phyloP scores from a whole-genome alignment of 2,888 invertebrate genomes.

The Synanthedon vespiformis region DNA sequence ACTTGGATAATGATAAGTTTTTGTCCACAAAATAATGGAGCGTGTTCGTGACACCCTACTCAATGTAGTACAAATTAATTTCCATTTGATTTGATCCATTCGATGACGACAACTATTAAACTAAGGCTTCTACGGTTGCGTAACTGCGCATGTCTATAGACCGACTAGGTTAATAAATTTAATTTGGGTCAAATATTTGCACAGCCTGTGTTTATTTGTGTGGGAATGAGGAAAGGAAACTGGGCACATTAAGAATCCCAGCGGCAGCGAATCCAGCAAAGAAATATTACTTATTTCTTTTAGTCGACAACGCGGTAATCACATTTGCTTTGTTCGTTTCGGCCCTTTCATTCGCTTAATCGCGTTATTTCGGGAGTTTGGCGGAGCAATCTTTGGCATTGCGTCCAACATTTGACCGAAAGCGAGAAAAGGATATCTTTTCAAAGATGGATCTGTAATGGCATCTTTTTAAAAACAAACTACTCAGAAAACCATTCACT shows the following conservation, averaged over 20 bases:
- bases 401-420: conserved; percentile 15
- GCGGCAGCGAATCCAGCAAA: conserved; percentile 32
- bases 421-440: conserved; percentile 10
- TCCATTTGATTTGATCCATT: no score
- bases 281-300: conserved; percentile 66
- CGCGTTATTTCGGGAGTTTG: conserved; percentile 62
- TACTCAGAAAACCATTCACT: no score
- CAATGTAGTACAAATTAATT: no score
- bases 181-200: neutral
- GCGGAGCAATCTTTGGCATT: conserved; percentile 34
- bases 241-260: neutral
- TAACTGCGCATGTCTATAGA: neutral
- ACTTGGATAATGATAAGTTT: no score
- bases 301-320: conserved; percentile 61
- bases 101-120: no score
- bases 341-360: conserved; percentile 67
- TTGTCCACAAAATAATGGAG: no score
- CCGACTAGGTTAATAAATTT: neutral
- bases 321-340: conserved; percentile 67
- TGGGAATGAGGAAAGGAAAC: neutral
- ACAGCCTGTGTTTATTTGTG: neutral
- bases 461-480: no score
- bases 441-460: neutral
- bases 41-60: no score
- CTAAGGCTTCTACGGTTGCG: neutral